Evolutionary conservation across 2,888 invertebrate species (phyloP), one percentile per base, ranked within the genome.

Genomic region (Netelia melanura): DNA sequence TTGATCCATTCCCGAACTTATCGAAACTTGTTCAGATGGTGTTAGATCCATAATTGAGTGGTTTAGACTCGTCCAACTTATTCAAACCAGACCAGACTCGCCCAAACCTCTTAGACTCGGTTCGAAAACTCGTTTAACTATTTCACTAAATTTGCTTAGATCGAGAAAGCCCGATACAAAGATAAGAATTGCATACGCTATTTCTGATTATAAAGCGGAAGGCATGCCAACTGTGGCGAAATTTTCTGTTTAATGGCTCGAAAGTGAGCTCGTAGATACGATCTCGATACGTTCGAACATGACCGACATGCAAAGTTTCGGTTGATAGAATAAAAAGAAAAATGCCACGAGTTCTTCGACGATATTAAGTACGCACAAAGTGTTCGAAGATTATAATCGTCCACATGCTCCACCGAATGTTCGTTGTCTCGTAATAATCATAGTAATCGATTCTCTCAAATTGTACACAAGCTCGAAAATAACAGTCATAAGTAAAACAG

Each of bases 251-350:
- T 92, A 92, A 91, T 90, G 86, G 87, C 87, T 89, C 89, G 92
- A 92, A 92, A 92, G 92, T 88, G 90, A 91, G 89, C 84, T 87
- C 88, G 62, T 65, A 61, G 90, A 91, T 85, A 92, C 90, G 90
- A 88, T 91, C 87, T 88, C 91, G 84, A 87, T 90, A 84, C 84
- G 90, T 88, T 91, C 84, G 83, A 86, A 87, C 87, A 87, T 83
- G 84, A 85, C 80, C 8, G 44, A 11, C 43, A 44, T 17, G 48
- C 58, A 43, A 11, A 43, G 43, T 44, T 10, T n/a, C 14, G 10
- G 54, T 56, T 56, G 67, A 25, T 68, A 21, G 9, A 44, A 48
- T 9, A n/a, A 14, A 68, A 56, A 52, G 52, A 81, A 23, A 58
- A 44, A 81, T 48, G 54, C 54, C 48, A 48, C 23, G n/a, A 67